Conservation (phyloP, 2,797 vertebrate species). For the Cyclopterus lumpus region DNA sequence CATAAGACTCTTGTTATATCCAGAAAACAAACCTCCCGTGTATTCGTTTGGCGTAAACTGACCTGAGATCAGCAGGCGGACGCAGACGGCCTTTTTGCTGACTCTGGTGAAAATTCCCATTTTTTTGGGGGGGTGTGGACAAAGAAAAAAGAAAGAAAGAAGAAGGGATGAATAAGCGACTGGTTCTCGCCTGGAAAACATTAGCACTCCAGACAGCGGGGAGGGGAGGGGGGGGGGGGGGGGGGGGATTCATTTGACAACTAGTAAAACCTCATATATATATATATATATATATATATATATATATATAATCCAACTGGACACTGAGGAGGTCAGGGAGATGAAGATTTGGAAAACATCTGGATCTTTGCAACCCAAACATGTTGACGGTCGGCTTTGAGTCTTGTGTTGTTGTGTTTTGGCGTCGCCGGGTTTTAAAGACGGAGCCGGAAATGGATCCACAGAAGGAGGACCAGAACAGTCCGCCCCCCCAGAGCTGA, state of each 20-base stretch:
- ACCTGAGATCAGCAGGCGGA: not conserved
- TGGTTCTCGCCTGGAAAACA: constrained; percentile 73
- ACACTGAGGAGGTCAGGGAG: constrained; percentile 12
- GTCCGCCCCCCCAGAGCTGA: constrained; percentile 29
- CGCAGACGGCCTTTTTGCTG: constrained; percentile 54
- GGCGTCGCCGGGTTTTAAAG: too few species aligned
- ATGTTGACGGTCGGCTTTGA: constrained; percentile 66
- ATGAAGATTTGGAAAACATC: constrained; percentile 55
- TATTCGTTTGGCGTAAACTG: not conserved
- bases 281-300: too few species aligned
- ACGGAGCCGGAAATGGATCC: too few species aligned
- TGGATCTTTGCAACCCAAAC: constrained; percentile 61
- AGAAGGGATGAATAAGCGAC: constrained; percentile 68
- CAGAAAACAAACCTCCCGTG: not conserved
- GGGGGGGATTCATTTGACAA: constrained; percentile 5
- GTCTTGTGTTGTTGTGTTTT: too few species aligned
- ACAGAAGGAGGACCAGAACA: constrained; percentile 27
- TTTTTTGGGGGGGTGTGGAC: not conserved
- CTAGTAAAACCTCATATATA: not conserved
- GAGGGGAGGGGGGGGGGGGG: not conserved
- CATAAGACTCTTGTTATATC: not conserved
- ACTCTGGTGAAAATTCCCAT: constrained; percentile 78
- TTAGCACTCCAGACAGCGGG: constrained; percentile 63
- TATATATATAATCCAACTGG: constrained; percentile 6
- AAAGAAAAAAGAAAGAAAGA: constrained; percentile 16